A percentile compares a stretch with the other conserved stretches of the same genome.
Evolutionary conservation across 2,797 vertebrate species (phyloP).

Genomic region (Hybognathus amarus): DNA sequence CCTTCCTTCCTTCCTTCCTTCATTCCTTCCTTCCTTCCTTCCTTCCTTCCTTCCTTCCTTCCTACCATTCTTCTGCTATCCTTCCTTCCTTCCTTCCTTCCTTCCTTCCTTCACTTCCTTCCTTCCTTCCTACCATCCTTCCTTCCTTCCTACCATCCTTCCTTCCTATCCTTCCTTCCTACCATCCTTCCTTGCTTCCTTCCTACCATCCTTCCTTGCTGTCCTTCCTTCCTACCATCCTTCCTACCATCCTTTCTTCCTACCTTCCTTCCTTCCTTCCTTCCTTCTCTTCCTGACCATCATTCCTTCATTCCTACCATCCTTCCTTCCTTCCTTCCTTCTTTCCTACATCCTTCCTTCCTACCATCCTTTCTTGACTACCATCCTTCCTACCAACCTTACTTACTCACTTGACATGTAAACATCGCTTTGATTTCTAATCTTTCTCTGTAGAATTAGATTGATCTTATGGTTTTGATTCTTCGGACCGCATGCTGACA

Average conservation of each 20-base stretch:
- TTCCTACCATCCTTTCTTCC: too few species aligned
- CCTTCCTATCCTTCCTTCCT: neutral
- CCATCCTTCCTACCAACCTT: neutral
- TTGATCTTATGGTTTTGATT: constrained; percentile 3
- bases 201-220: too few species aligned
- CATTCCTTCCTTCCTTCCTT: neutral
- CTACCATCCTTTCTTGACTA: too few species aligned
- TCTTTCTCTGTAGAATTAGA: constrained; percentile 17
- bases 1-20: neutral
- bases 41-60: neutral
- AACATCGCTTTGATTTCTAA: constrained; percentile 45
- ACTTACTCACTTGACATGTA: constrained; percentile 20
- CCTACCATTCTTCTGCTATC: too few species aligned
- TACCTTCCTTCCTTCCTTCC: neutral
- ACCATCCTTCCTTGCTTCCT: too few species aligned
- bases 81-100: too few species aligned
- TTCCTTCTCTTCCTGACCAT: too few species aligned
- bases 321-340: neutral
- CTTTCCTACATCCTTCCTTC: too few species aligned
- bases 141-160: neutral
- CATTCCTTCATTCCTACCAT: neutral
- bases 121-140: neutral
- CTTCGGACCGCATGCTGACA: neutral
- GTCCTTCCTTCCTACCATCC: too few species aligned
- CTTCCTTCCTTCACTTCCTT: too few species aligned